Percentiles rank a stretch among this genome's conserved stretches.
Evolutionary conservation across 2,888 invertebrate genomes (phyloP).

Genomic region (Hirtodrosophila histrioides): DNA sequence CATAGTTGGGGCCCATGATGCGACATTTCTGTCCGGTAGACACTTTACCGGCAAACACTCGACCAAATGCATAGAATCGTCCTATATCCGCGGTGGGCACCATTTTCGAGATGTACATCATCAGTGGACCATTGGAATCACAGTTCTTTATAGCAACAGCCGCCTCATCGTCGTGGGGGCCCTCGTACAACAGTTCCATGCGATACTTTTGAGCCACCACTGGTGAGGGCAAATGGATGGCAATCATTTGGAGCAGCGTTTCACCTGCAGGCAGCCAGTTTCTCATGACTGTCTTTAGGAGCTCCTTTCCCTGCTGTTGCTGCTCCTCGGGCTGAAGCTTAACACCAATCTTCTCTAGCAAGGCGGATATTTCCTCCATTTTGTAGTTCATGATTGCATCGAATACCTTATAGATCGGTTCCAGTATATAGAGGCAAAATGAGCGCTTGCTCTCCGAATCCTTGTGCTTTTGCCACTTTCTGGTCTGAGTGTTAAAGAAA

Average conservation of each 20-base stretch:
- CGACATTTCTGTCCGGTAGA: slow-evolving; percentile 96
- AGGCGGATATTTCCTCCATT: slow-evolving; percentile 92
- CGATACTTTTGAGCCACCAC: slow-evolving; percentile 99
- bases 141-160: slow-evolving; percentile 96
- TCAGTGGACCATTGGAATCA: slow-evolving; percentile 97
- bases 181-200: slow-evolving; percentile 99
- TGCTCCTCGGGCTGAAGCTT: slow-evolving; percentile 96
- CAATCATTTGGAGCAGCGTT: slow-evolving; percentile 99
- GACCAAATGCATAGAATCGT: slow-evolving; percentile 99
- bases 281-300: slow-evolving; percentile 99
- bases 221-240: slow-evolving; percentile 99
- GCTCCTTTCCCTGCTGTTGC: slow-evolving; percentile 97
- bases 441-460: slow-evolving; percentile 97
- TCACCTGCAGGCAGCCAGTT: slow-evolving; percentile 99
- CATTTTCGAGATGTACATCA: slow-evolving; percentile 99
- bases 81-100: slow-evolving; percentile 99
- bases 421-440: slow-evolving; percentile 99
- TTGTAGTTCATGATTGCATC: slow-evolving; percentile 94
- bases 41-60: slow-evolving; percentile 99
- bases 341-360: slow-evolving; percentile 96
- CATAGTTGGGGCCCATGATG: slow-evolving; percentile 99
- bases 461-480: slow-evolving; percentile 98
- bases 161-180: slow-evolving; percentile 97
- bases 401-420: slow-evolving; percentile 98
- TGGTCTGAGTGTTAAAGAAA: slow-evolving; percentile 98